Percentiles rank a stretch among this genome's conserved stretches.
These are phyloP conservation scores for Conger conger DNA, from an alignment of 2,113 vertebrate genomes.

Conservation along the genomic window DNA sequence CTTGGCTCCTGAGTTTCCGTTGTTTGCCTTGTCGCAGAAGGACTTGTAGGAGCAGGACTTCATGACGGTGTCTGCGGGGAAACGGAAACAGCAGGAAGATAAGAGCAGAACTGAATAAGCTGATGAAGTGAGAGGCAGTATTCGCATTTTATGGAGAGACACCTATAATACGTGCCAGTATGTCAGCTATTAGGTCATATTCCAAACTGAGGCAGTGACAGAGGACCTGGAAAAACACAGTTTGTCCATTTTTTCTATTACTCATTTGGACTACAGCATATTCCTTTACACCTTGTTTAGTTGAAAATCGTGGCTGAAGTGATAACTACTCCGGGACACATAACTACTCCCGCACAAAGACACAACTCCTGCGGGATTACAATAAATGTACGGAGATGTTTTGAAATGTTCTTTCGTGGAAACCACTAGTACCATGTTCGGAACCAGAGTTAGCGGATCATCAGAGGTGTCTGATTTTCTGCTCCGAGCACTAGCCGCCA, in stretches of 20 bases:
- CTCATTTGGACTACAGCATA: not conserved
- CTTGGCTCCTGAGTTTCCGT: conserved; percentile 60
- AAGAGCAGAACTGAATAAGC: not conserved
- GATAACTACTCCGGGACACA: not conserved
- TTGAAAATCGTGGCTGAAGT: not conserved
- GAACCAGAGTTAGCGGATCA: not conserved
- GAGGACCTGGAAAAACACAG: not conserved
- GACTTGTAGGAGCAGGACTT: conserved; percentile 82
- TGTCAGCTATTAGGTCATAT: not conserved
- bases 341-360: not conserved
- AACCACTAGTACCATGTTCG: not conserved
- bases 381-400: not conserved
- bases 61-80: conserved; percentile 71
- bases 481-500: not conserved
- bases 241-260: not conserved
- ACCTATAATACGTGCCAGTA: not conserved
- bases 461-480: not conserved
- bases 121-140: not conserved
- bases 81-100: not conserved
- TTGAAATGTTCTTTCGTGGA: not conserved
- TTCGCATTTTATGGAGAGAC: too few relatives aligned
- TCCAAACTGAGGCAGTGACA: not conserved
- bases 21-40: conserved; percentile 77
- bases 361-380: not conserved
- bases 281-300: not conserved